These are phyloP conservation scores for Gopherus evgoodei DNA, from an alignment of 2,113 vertebrate species.

Conservation along the genomic window DNA sequence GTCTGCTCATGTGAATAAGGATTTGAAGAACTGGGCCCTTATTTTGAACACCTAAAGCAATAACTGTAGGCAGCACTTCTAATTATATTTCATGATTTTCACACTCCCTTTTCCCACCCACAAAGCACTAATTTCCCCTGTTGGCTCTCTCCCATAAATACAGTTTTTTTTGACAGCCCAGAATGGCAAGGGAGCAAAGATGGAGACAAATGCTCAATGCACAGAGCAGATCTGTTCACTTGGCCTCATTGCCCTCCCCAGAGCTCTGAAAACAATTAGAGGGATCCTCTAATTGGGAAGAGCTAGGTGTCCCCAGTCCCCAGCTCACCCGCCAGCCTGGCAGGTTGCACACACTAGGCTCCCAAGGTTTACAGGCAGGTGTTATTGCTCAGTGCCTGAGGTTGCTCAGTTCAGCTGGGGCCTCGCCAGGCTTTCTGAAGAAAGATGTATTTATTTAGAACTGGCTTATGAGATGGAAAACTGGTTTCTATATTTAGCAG, in stretches of 20 bases:
- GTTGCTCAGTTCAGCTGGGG: slow-evolving; percentile 19
- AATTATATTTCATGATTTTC: background rate
- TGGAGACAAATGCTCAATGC: background rate
- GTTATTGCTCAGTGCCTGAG: background rate
- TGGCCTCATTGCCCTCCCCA: background rate
- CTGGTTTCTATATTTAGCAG: slow-evolving; percentile 56
- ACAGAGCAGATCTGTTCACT: background rate
- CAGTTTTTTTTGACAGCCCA: background rate
- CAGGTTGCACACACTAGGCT: background rate
- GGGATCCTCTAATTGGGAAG: background rate
- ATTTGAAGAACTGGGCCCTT: background rate
- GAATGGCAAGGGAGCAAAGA: background rate
- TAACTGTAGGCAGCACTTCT: background rate
- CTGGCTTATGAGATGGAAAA: slow-evolving; percentile 32
- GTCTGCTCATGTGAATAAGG: background rate
- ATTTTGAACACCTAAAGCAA: background rate
- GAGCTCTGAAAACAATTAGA: background rate
- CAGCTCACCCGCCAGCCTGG: background rate
- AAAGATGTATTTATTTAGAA: slow-evolving; percentile 43
- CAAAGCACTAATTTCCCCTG: background rate
- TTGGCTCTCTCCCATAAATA: background rate
- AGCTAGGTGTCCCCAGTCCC: background rate
- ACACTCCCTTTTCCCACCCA: background rate
- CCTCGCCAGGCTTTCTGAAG: background rate
- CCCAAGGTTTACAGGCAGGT: slow-evolving; percentile 9